phyloP scores from a whole-genome alignment of 2,113 vertebrate species.

The Montifringilla adamsi region DNA sequence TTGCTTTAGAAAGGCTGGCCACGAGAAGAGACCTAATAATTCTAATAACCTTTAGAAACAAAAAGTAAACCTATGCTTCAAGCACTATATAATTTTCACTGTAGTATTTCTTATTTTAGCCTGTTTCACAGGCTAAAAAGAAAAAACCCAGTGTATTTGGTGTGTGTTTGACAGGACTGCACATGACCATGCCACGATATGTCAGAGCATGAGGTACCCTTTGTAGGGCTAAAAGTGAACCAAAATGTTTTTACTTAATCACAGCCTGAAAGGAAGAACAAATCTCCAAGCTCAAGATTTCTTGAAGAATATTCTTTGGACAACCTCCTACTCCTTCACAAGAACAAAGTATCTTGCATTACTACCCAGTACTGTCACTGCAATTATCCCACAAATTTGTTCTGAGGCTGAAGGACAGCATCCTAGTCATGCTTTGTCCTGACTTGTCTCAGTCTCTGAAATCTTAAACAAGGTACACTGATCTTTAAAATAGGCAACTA shows the following conservation, averaged over 20 bases:
- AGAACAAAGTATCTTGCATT: neutral
- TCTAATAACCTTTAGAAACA: neutral
- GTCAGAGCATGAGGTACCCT: neutral
- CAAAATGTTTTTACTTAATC: neutral
- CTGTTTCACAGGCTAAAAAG: neutral
- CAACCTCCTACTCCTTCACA: neutral
- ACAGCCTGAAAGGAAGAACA: neutral
- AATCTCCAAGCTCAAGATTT: neutral
- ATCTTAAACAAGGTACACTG: neutral
- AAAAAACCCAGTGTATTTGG: neutral
- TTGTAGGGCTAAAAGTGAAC: neutral
- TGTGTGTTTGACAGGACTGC: neutral
- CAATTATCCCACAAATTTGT: neutral
- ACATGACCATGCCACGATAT: too few species aligned
- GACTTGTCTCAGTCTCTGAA: neutral
- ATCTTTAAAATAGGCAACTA: neutral
- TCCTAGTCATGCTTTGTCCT: neutral
- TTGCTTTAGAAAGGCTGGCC: neutral
- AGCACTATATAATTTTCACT: neutral
- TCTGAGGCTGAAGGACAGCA: neutral
- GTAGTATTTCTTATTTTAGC: neutral
- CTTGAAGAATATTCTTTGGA: neutral
- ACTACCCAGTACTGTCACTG: neutral
- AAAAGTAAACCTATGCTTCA: neutral
- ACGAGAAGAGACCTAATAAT: neutral